Conservation (phyloP, 2,888 invertebrate species). For the Monoplex corrugatus region DNA sequence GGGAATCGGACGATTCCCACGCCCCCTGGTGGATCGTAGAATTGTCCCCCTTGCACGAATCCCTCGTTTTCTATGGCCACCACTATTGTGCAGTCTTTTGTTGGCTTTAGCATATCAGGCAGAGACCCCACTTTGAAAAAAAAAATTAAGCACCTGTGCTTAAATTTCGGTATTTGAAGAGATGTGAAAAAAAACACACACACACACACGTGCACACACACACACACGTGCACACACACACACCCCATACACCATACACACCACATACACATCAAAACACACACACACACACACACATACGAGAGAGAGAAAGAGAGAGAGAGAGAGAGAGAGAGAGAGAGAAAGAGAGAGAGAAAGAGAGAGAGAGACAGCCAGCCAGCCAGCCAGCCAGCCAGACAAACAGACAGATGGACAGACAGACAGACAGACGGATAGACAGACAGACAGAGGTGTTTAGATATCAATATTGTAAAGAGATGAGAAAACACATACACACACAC, state of each 20-base stretch:
- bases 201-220: too few species aligned
- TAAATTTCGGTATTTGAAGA: background rate
- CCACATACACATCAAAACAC: too few species aligned
- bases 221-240: background rate
- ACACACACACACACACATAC: too few species aligned
- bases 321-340: background rate
- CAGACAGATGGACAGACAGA: background rate
- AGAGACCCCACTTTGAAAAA: constrained; percentile 22
- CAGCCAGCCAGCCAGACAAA: background rate
- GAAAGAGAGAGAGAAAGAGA: background rate
- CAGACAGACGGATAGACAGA: background rate
- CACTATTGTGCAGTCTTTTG: background rate
- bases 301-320: background rate
- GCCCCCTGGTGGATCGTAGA: constrained; percentile 57
- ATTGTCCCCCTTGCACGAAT: background rate
- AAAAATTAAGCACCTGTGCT: background rate
- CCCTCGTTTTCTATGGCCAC: constrained; percentile 54
- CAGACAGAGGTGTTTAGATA: too few species aligned
- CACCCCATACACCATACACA: too few species aligned
- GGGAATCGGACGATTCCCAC: constrained; percentile 56
- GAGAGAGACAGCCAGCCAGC: background rate
- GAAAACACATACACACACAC: too few species aligned
- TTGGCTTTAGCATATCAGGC: constrained; percentile 40
- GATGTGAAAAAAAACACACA: background rate
- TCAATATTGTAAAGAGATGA: too few species aligned